Percentiles rank a stretch among this genome's conserved stretches.
Conservation (phyloP, 1,140 invertebrate species). For the Drosophila sturtevanti region DNA sequence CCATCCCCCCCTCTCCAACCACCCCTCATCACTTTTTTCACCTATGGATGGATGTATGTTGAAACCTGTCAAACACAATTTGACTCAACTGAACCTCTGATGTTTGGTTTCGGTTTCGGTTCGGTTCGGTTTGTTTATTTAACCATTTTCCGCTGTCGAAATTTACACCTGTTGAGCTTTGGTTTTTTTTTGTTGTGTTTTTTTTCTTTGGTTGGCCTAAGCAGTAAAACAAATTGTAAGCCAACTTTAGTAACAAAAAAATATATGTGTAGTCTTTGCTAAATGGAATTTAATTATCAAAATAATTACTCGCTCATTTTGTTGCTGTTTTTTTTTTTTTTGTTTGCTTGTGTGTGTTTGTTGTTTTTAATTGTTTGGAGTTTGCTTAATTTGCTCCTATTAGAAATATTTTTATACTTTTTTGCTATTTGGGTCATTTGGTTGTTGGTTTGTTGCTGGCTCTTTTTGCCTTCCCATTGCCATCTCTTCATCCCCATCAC, state of each 20-base stretch:
- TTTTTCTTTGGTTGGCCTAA: constrained; percentile 31
- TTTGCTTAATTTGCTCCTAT: constrained; percentile 76
- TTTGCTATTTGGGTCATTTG: constrained; percentile 59
- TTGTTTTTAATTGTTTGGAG: constrained; percentile 74
- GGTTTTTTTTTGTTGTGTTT: constrained; percentile 35
- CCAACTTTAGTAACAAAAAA: constrained; percentile 28
- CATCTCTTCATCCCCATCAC: no score
- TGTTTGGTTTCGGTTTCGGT: not conserved
- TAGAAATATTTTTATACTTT: constrained; percentile 66
- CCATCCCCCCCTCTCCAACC: not conserved
- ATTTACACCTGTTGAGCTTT: constrained; percentile 72
- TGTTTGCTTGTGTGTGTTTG: no score
- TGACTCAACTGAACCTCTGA: not conserved
- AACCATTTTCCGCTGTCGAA: constrained; percentile 42
- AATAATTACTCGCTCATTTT: constrained; percentile 78
- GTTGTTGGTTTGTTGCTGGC: constrained; percentile 20
- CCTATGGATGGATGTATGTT: not conserved
- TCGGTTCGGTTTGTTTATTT: not conserved
- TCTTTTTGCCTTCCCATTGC: constrained; percentile 22
- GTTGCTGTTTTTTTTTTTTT: constrained; percentile 52
- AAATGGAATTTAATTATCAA: constrained; percentile 78
- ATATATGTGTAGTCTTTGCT: constrained; percentile 54
- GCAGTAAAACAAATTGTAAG: constrained; percentile 47
- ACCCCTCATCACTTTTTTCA: constrained; percentile 6
- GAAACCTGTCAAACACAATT: constrained; percentile 7